phyloP scores from a whole-genome alignment of 2,797 vertebrate genomes.

The Oreonectes daqikongensis region DNA sequence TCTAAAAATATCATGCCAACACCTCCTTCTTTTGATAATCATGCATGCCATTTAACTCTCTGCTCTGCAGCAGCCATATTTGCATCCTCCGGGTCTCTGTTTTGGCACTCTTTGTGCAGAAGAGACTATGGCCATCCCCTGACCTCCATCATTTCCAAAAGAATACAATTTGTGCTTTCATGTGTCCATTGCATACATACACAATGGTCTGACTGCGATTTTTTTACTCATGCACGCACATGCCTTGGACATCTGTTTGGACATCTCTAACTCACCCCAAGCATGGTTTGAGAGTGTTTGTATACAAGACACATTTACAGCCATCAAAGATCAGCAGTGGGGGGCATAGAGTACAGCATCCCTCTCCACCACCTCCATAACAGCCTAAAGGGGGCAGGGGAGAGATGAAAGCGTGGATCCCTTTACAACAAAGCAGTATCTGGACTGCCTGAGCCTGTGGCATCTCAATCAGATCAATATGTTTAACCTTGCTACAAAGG shows the following conservation, averaged over 20 bases:
- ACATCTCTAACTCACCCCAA: constrained; percentile 1
- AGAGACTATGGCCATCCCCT: constrained; percentile 47
- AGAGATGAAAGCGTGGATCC: constrained; percentile 76
- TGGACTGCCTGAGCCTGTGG: constrained; percentile 58
- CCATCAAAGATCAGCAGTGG: constrained; percentile 74
- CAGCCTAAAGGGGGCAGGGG: constrained; percentile 67
- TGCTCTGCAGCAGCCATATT: constrained; percentile 40
- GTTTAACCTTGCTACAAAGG: constrained; percentile 73
- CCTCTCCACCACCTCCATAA: constrained; percentile 62
- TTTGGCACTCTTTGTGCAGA: constrained; percentile 42
- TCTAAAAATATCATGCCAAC: constrained; percentile 50
- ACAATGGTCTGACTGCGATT: background rate
- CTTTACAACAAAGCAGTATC: constrained; percentile 69
- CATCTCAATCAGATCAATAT: constrained; percentile 72
- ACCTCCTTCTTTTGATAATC: constrained; percentile 40
- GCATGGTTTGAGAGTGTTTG: constrained; percentile 37
- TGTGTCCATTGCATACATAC: background rate
- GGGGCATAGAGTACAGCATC: constrained; percentile 69
- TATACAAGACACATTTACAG: constrained; percentile 63
- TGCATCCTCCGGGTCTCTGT: constrained; percentile 34
- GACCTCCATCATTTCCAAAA: constrained; percentile 35
- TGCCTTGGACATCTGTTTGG: constrained; percentile 16
- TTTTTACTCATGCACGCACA: background rate
- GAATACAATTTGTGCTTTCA: background rate
- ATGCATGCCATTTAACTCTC: constrained; percentile 47